Base-by-base conservation (phyloP, 2,113 vertebrate species). In the Rana temporaria region DNA sequence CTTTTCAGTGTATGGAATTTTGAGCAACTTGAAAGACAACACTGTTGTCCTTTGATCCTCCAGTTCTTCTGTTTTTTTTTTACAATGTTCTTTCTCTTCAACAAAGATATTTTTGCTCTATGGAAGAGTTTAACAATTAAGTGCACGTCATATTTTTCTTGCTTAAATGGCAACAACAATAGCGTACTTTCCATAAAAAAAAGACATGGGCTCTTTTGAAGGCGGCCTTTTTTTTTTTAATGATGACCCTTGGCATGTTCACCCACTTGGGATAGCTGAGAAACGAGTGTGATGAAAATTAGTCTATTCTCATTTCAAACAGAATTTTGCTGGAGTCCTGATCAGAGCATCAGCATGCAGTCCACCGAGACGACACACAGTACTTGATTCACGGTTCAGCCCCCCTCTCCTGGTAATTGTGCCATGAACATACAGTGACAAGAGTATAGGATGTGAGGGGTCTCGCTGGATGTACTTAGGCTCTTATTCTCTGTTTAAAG, bases 271-370 rank as follows among this genome's bases (percentile, higher is more conserved):
- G 97, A 98, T 92, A n/a, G 91, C 95, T 94, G 92, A 53, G 90
- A 96, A 95, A 94, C 93, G 91, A 94, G 94, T 90, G 95, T 94
- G 96, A 97, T 96, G 94, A 98, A 98, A 98, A 99, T 98, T 94
- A 99, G 96, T 94, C 96, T 96, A 95, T 98, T 98, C 97, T 96
- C 96, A 97, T 99, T 99, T 99, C 97, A 99, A 99, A 99, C 97
- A 96, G 97, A 99, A 99, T 99, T 96, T 93, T 92, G 94, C 94
- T 95, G 92, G 92, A 96, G 93, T 95, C 93, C 95, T 98, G 98
- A 99, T 99, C 97, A 99, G 94, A 99, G 97, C 94, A 91, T 89
- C 90, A 89, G 92, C 94, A 93, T 91, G 86, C 89, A 93, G 95
- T 96, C 95, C 92, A 85, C 92, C 90, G 96, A 95, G 95, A 95